Percentiles rank a stretch among this genome's conserved stretches.
Conservation (phyloP, 2,888 invertebrate species). For the Drosophila parthenogenetica region DNA sequence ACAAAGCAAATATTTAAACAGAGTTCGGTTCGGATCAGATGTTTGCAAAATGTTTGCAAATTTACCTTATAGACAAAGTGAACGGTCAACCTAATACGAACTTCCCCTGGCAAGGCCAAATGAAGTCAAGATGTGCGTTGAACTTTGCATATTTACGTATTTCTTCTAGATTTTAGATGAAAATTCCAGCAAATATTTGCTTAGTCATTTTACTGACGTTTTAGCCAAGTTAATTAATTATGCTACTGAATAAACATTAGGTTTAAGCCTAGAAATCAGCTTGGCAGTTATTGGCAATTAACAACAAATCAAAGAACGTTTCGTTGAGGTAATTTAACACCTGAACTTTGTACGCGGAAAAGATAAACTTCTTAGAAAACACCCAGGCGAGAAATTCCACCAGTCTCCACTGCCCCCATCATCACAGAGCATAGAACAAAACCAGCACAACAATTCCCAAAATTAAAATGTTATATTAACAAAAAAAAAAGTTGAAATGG, state of each 20-base stretch:
- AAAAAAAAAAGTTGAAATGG: not conserved
- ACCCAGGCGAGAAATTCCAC: not conserved
- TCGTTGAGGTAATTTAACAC: conserved; percentile 1
- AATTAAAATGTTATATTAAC: conserved; percentile 3
- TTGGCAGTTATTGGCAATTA: conserved; percentile 40
- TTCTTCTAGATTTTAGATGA: conserved; percentile 18
- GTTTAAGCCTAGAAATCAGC: conserved; percentile 6
- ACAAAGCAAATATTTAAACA: conserved; percentile 34
- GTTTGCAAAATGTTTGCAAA: conserved; percentile 32
- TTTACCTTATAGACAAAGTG: conserved; percentile 13
- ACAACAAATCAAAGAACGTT: conserved; percentile 19
- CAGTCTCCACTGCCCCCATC: not conserved
- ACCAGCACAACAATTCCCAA: not conserved
- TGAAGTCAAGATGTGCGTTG: conserved; percentile 54
- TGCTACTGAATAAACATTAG: conserved; percentile 57
- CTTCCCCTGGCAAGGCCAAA: conserved; percentile 57
- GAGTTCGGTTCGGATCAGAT: conserved; percentile 31
- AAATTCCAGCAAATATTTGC: conserved; percentile 53
- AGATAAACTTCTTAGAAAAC: not conserved
- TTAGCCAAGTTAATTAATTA: conserved; percentile 64
- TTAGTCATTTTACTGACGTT: conserved; percentile 56
- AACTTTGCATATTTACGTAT: conserved; percentile 53
- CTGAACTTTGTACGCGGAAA: conserved; percentile 63
- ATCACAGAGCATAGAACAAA: not conserved
- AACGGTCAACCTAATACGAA: conserved; percentile 23